These are phyloP conservation scores for Eueides isabella DNA, from an alignment of 1,140 invertebrate genomes.

Conservation along the genomic window DNA sequence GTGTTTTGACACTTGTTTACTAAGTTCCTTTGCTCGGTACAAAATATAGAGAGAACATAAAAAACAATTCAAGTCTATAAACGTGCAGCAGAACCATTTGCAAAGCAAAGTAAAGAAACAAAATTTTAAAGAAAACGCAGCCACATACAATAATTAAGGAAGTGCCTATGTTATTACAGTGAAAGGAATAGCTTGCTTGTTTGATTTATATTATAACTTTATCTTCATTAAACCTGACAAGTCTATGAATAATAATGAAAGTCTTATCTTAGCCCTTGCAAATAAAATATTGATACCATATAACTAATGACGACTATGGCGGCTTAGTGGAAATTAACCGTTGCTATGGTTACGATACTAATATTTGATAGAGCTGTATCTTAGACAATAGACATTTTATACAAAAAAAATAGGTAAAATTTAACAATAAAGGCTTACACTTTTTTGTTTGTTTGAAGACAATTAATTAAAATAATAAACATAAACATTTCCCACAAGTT, in stretches of 20 bases:
- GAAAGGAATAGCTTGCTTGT: conserved; percentile 5
- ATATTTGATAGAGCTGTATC: background rate
- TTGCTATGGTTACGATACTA: background rate
- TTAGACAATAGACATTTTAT: too few species aligned
- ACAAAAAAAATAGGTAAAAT: too few species aligned
- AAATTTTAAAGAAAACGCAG: background rate
- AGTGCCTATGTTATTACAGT: conserved; percentile 5
- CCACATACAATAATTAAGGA: background rate
- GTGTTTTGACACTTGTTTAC: too few species aligned
- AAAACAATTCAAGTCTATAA: too few species aligned
- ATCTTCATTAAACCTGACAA: conserved; percentile 3
- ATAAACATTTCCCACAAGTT: too few species aligned
- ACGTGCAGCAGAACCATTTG: too few species aligned
- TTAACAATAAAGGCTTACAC: too few species aligned
- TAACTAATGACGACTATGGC: background rate
- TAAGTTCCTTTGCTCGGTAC: too few species aligned
- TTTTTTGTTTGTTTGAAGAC: too few species aligned
- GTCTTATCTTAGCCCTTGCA: conserved; percentile 2
- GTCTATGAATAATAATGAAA: conserved; percentile 6
- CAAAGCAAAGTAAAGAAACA: background rate
- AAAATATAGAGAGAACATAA: too few species aligned
- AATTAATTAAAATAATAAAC: too few species aligned
- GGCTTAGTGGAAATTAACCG: background rate
- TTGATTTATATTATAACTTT: background rate
- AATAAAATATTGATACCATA: background rate